Evolutionary conservation across 2,888 invertebrate species (phyloP), one percentile per base, ranked within the genome.

Genomic region (Harpalus rufipes): DNA sequence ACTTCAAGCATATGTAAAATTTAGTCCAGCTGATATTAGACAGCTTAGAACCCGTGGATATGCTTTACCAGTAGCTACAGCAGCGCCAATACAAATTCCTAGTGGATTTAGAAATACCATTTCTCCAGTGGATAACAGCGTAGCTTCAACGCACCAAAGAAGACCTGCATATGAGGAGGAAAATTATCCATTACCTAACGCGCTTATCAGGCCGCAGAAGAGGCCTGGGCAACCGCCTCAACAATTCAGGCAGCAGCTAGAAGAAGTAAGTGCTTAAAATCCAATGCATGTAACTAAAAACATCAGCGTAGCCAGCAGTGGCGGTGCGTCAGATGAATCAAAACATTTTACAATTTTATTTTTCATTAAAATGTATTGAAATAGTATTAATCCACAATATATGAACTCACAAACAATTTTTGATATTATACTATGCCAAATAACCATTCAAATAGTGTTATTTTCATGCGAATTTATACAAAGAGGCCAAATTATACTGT

Each of bases 131-230:
- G 86, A 85, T 58, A 81, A 58, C 41, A 84, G 65, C 25, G 76
- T 85, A 10, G 85, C 86, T 10, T 82, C 87, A 10, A 85, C 88
- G 0, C 87, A 88, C 84, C 87, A 86, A 10, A 86, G 88, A 78
- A 85, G 87, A 14, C 87, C 88, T 10, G 85, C 86, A 10, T 89
- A 87, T 74, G 86, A 85, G 6, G 87, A 88, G 18, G 88, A 88
- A 68, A 87, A 88, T 58, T 89, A 88, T 78, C 86, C 88, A 0
- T 59, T 86, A 12, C 87, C 87, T 16, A 89, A 89, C 82, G 86
- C 87, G 1, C 87, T 89, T 21, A 85, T 86, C 6, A 85, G 88
- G 59, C 88, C 88, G 1, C 88, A 88, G 72, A 51, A 68, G 39
- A 85, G 85, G 58, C 83, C 85, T 12, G 76, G 63, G 12, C 56